Evolutionary conservation across 2,888 invertebrate genomes (phyloP).

Genomic region (Eubasilissa splendida): DNA sequence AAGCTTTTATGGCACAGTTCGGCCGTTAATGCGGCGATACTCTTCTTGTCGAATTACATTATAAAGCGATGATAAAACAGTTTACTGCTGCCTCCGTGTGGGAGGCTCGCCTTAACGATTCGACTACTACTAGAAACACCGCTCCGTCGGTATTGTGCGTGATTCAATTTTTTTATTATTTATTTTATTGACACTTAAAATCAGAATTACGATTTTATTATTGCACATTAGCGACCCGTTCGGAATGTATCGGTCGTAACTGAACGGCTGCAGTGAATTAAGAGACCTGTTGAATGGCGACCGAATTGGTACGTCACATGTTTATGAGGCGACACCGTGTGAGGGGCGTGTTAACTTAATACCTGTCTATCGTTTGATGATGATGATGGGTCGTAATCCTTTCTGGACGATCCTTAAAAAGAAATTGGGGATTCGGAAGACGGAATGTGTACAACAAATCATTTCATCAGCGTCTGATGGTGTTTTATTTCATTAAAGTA

Average conservation of each 20-base stretch:
- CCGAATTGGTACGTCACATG: constrained; percentile 27
- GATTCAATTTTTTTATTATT: constrained; percentile 52
- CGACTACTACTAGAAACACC: constrained; percentile 53
- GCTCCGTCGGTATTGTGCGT: constrained; percentile 44
- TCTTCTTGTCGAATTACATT: constrained; percentile 59
- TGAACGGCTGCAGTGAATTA: constrained; percentile 13
- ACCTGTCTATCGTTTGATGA: too few relatives aligned
- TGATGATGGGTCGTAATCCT: too few relatives aligned
- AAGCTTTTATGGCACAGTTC: constrained; percentile 57
- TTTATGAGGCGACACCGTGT: constrained; percentile 10
- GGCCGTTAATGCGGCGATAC: constrained; percentile 57
- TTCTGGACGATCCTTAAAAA: too few relatives aligned
- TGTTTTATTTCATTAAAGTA: too few relatives aligned
- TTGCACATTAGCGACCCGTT: constrained; percentile 50
- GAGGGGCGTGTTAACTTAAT: constrained; percentile 17
- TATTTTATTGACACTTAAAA: constrained; percentile 53
- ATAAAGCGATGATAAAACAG: constrained; percentile 58
- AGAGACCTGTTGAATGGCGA: constrained; percentile 26
- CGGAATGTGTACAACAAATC: too few relatives aligned
- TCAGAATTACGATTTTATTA: constrained; percentile 50
- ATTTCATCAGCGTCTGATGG: too few relatives aligned
- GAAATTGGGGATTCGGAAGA: too few relatives aligned
- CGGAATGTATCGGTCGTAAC: constrained; percentile 47
- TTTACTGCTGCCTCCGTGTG: constrained; percentile 51
- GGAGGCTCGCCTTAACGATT: constrained; percentile 49